Conservation (phyloP, 2,888 invertebrate species). For the Didymodactylos carnosus region DNA sequence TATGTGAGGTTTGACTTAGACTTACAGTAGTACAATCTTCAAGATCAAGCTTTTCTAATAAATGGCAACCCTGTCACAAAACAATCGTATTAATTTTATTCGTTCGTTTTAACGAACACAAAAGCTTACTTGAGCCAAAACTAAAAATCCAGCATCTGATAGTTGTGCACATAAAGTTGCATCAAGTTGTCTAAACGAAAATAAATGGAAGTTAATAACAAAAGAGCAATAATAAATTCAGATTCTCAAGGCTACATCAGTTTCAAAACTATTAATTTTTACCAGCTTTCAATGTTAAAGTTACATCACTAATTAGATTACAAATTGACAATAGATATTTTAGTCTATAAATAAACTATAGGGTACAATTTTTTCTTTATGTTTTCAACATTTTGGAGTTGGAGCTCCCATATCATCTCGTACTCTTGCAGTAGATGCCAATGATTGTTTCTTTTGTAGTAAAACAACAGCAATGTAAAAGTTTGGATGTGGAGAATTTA, state of each 20-base stretch:
- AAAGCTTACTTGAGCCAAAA: slow-evolving; percentile 63
- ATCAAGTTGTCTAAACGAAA: slow-evolving; percentile 43
- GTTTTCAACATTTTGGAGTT: neutral
- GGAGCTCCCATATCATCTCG: neutral
- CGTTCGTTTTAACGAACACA: too few relatives aligned
- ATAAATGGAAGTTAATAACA: too few relatives aligned
- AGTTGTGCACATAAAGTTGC: slow-evolving; percentile 81
- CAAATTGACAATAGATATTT: slow-evolving; percentile 81
- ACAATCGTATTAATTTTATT: neutral
- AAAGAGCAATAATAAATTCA: too few relatives aligned
- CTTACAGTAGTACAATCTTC: slow-evolving; percentile 7
- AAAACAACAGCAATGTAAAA: neutral
- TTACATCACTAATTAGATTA: slow-evolving; percentile 63
- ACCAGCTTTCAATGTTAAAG: slow-evolving; percentile 61
- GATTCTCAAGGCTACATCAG: too few relatives aligned
- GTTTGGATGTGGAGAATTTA: neutral
- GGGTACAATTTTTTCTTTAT: too few relatives aligned
- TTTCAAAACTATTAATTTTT: too few relatives aligned
- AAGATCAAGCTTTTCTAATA: slow-evolving; percentile 11
- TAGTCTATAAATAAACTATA: too few relatives aligned
- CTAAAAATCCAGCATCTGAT: slow-evolving; percentile 86
- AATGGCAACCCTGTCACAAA: slow-evolving; percentile 11
- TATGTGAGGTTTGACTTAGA: neutral
- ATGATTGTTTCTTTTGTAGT: neutral
- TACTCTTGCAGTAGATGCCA: neutral